A percentile compares a stretch with the other conserved stretches of the same genome.
These are phyloP conservation scores for Helicoverpa armigera DNA, from an alignment of 1,140 invertebrate species.

Conservation along the genomic window DNA sequence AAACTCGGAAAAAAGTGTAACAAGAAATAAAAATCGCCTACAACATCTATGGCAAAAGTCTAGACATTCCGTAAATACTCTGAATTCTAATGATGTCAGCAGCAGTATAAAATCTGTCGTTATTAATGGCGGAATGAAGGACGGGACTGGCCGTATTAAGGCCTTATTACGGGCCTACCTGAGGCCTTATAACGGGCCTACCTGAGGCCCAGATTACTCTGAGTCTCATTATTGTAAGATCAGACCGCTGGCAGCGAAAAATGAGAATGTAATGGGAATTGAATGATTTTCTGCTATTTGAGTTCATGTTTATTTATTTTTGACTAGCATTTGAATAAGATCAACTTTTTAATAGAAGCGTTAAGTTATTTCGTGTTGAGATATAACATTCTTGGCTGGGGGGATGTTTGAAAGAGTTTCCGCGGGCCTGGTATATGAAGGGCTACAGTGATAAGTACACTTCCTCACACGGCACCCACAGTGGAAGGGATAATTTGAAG, in stretches of 20 bases:
- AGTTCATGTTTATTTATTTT: too few species aligned
- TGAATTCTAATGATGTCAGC: background rate
- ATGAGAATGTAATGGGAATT: background rate
- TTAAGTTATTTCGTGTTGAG: too few species aligned
- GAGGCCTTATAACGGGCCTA: background rate
- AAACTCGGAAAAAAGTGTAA: too few species aligned
- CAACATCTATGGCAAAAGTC: background rate
- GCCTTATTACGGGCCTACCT: background rate
- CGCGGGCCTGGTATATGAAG: too few species aligned
- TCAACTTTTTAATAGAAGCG: too few species aligned
- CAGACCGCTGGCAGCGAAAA: background rate
- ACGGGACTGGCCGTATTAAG: background rate
- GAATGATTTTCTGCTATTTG: background rate
- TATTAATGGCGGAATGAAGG: background rate
- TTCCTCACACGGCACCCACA: too few species aligned
- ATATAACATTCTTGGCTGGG: too few species aligned
- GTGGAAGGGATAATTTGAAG: too few species aligned
- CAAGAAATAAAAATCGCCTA: too few species aligned
- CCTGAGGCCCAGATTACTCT: background rate
- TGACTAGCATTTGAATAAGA: too few species aligned
- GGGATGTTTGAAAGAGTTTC: too few species aligned
- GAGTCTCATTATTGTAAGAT: slow-evolving; percentile 2
- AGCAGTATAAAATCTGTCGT: background rate
- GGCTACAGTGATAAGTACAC: too few species aligned
- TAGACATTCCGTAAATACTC: slow-evolving; percentile 4